These are phyloP conservation scores for Asobara japonica DNA, from an alignment of 1,140 invertebrate species.

Conservation along the genomic window DNA sequence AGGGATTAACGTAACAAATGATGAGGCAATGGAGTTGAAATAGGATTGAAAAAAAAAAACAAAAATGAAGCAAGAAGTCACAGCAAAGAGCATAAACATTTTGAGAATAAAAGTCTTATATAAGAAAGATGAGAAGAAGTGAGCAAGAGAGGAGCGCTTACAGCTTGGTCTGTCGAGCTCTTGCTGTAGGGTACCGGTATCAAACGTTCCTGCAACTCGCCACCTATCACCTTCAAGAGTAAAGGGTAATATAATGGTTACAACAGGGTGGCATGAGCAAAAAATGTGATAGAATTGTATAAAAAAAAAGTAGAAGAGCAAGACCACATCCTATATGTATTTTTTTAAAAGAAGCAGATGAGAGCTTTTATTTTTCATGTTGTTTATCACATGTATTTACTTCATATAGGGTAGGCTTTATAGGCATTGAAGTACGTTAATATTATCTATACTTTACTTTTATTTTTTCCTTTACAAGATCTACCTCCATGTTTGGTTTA, in stretches of 20 bases:
- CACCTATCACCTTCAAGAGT: conserved; percentile 97
- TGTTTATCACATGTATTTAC: not conserved
- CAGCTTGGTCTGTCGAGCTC: conserved; percentile 99
- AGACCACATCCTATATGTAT: conserved; percentile 33
- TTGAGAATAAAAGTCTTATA: conserved; percentile 30
- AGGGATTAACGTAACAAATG: not conserved
- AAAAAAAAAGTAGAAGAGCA: conserved; percentile 35
- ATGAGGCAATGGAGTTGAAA: not conserved
- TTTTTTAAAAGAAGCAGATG: not conserved
- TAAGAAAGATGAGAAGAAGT: conserved; percentile 44
- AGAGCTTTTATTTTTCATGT: not conserved
- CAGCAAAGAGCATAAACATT: conserved; percentile 17
- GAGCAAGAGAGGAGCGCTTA: conserved; percentile 78
- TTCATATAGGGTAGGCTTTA: not conserved
- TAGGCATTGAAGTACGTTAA: not conserved
- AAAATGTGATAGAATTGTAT: conserved; percentile 37
- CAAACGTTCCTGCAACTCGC: conserved; percentile 98
- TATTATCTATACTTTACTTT: not conserved
- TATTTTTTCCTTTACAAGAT: not conserved
- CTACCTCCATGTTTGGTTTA: not conserved
- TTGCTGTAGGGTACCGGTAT: conserved; percentile 99
- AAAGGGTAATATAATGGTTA: conserved; percentile 76
- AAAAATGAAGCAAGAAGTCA: not conserved
- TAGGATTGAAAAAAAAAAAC: conserved; percentile 10
- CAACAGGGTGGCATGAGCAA: conserved; percentile 61